Percentiles rank a stretch among this genome's conserved stretches.
These are phyloP conservation scores for Apogon talboti DNA, from an alignment of 2,797 vertebrate species.

Conservation along the genomic window DNA sequence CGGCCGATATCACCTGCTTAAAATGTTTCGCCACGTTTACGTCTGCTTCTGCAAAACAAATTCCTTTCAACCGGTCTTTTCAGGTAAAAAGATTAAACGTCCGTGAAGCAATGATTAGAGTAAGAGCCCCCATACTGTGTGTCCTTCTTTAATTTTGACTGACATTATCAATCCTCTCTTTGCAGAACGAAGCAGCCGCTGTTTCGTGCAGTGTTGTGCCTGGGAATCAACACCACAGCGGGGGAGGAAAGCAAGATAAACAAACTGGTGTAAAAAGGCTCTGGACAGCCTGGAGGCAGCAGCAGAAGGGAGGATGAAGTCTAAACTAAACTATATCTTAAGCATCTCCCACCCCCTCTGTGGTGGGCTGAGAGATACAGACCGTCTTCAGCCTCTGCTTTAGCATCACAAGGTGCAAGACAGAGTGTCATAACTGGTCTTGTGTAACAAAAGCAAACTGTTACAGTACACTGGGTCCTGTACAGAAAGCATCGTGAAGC, in stretches of 20 bases:
- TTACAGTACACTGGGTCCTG: background rate
- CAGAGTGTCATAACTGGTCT: slow-evolving; percentile 15
- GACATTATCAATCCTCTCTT: slow-evolving; percentile 18
- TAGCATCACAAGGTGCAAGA: slow-evolving; percentile 23
- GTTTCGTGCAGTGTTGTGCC: slow-evolving; percentile 29
- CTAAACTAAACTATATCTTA: slow-evolving; percentile 55
- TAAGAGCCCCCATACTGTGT: background rate
- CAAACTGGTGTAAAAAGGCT: slow-evolving; percentile 56
- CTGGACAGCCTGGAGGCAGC: slow-evolving; percentile 71
- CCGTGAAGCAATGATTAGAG: slow-evolving; percentile 12
- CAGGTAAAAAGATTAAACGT: too few relatives aligned
- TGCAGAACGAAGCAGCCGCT: slow-evolving; percentile 16
- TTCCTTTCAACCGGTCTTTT: background rate
- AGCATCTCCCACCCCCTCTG: slow-evolving; percentile 66
- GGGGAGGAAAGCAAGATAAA: slow-evolving; percentile 69
- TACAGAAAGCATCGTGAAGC: background rate
- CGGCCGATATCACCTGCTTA: slow-evolving; percentile 6
- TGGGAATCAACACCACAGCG: slow-evolving; percentile 51
- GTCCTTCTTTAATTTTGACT: slow-evolving; percentile 30
- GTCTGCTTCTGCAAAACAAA: background rate
- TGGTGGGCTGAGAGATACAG: slow-evolving; percentile 58
- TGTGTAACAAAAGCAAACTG: slow-evolving; percentile 33
- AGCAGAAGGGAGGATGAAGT: slow-evolving; percentile 57
- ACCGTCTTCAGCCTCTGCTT: slow-evolving; percentile 58
- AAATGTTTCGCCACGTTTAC: slow-evolving; percentile 3